Conservation (phyloP, 2,797 vertebrate species). For the Delichon dasypus region DNA sequence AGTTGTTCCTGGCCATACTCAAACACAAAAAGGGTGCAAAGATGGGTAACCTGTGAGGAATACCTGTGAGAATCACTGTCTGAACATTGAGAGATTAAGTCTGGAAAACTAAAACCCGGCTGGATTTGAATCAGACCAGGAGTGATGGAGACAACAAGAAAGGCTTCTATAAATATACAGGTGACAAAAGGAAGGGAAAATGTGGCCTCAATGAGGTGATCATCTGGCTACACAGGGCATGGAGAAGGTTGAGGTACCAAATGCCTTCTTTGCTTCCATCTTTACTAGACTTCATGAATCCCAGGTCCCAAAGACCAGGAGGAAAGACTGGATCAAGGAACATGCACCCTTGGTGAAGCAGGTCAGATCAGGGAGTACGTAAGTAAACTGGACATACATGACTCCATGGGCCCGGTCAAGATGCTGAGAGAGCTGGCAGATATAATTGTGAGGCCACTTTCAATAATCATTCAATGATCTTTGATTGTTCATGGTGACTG, state of each 20-base stretch:
- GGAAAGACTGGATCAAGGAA: background rate
- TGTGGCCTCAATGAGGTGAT: background rate
- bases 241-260: background rate
- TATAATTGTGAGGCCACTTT: background rate
- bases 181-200: background rate
- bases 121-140: background rate
- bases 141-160: background rate
- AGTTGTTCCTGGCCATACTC: background rate
- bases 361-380: background rate
- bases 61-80: background rate
- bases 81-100: background rate
- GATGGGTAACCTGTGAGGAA: background rate
- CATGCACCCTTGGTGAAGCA: background rate
- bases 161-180: background rate
- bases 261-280: background rate
- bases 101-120: background rate
- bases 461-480: background rate
- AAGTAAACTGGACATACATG: background rate
- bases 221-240: background rate
- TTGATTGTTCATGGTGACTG: background rate
- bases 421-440: background rate
- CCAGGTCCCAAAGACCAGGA: background rate
- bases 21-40: background rate
- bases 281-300: background rate
- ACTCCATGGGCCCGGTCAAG: background rate